phyloP scores from a whole-genome alignment of 2,797 vertebrate species.

The Acipenser transmontanus region DNA sequence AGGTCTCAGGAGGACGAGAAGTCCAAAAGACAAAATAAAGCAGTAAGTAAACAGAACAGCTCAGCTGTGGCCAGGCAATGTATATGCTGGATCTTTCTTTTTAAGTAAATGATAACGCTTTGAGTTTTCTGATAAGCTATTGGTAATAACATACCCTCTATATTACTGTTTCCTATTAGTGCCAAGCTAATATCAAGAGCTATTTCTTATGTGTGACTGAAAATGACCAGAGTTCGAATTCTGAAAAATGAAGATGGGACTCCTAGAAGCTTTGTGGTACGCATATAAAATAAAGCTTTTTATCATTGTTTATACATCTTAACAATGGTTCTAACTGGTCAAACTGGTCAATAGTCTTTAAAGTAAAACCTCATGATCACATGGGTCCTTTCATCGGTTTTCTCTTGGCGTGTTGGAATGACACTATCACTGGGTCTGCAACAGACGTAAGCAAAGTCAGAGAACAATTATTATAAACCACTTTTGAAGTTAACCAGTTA shows the following conservation, averaged over 20 bases:
- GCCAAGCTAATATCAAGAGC: constrained; percentile 67
- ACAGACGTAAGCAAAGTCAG: no score
- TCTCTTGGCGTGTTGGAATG: no score
- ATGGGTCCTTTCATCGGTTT: no score
- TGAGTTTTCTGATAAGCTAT: background rate
- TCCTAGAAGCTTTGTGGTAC: constrained; percentile 55
- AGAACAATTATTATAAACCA: no score
- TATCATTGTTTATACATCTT: no score
- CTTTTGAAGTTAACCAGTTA: no score
- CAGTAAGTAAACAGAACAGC: constrained; percentile 33
- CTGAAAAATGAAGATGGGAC: constrained; percentile 57
- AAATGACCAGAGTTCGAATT: constrained; percentile 60
- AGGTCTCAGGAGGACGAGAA: constrained; percentile 50
- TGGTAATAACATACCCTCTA: background rate
- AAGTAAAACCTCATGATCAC: no score
- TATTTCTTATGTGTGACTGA: constrained; percentile 68
- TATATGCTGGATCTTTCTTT: background rate
- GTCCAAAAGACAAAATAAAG: constrained; percentile 55
- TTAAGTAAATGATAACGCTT: background rate
- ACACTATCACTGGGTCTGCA: no score
- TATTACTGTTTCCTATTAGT: constrained; percentile 33
- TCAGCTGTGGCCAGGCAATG: background rate
- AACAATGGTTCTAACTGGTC: no score
- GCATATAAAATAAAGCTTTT: no score
- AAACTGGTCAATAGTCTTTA: no score